Conservation (phyloP, 2,888 invertebrate species). For the Thecophora atra region DNA sequence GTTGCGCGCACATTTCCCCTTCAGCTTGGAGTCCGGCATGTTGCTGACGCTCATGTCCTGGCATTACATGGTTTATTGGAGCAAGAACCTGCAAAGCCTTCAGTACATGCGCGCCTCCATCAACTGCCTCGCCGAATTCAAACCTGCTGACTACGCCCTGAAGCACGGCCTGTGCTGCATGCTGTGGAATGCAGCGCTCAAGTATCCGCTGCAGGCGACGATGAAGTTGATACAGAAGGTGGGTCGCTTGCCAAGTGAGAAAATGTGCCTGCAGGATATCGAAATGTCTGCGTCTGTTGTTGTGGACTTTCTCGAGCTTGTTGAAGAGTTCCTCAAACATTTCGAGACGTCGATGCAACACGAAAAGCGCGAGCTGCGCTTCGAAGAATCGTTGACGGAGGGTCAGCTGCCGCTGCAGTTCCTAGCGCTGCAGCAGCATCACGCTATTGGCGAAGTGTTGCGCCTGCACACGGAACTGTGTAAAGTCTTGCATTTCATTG, state of each 20-base stretch:
- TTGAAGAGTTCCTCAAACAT: slow-evolving; percentile 58
- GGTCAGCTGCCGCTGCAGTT: slow-evolving; percentile 71
- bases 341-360: slow-evolving; percentile 57
- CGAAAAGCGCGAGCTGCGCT: slow-evolving; percentile 59
- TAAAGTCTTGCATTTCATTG: slow-evolving; percentile 79
- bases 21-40: slow-evolving; percentile 81
- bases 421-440: slow-evolving; percentile 80
- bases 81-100: slow-evolving; percentile 76
- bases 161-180: slow-evolving; percentile 85
- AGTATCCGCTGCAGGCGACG: slow-evolving; percentile 78
- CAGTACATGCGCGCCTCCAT: slow-evolving; percentile 77
- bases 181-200: slow-evolving; percentile 90
- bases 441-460: slow-evolving; percentile 79
- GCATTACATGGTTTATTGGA: slow-evolving; percentile 91
- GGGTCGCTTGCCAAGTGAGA: slow-evolving; percentile 86
- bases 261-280: slow-evolving; percentile 80
- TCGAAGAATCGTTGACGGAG: slow-evolving; percentile 61
- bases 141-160: slow-evolving; percentile 58
- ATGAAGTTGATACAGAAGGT: slow-evolving; percentile 82
- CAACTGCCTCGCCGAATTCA: slow-evolving; percentile 70
- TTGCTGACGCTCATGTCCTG: slow-evolving; percentile 88
- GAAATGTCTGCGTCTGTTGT: slow-evolving; percentile 76
- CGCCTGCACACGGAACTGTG: slow-evolving; percentile 84
- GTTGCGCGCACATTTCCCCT: slow-evolving; percentile 82
- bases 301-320: slow-evolving; percentile 72